These are phyloP conservation scores for Neoaliturus tenellus DNA, from an alignment of 2,888 invertebrate genomes.

Conservation along the genomic window DNA sequence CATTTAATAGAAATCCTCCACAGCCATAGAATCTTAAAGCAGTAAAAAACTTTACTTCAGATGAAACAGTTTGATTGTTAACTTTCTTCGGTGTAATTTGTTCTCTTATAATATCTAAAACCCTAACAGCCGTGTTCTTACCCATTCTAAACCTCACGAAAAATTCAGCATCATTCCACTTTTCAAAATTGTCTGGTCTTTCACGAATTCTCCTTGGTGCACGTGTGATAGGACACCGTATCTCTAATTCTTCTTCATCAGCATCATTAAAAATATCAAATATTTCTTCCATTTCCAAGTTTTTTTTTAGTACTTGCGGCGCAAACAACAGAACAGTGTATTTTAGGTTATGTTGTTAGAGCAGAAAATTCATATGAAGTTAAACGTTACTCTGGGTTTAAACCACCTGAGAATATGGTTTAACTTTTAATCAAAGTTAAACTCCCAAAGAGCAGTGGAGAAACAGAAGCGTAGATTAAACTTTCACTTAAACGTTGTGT, in stretches of 20 bases:
- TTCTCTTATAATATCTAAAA: not conserved
- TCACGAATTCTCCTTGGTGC: not conserved
- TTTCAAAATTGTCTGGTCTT: not conserved
- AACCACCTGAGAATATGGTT: no score
- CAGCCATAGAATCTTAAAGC: not conserved
- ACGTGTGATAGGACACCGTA: not conserved
- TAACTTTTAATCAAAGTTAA: no score
- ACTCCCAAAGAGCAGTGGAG: no score
- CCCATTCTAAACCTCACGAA: not conserved
- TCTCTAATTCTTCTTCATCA: not conserved
- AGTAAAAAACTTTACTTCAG: conserved; percentile 18
- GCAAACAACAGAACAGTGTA: not conserved
- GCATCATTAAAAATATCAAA: not conserved
- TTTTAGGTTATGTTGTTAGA: not conserved
- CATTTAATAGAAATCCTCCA: not conserved
- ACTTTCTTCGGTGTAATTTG: not conserved
- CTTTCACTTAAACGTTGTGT: no score
- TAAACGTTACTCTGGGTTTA: no score
- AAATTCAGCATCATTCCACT: not conserved
- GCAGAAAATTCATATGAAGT: no score
- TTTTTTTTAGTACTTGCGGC: not conserved
- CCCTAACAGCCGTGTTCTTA: not conserved
- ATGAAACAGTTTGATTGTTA: not conserved
- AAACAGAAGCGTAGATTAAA: no score
- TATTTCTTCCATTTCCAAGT: not conserved